phyloP scores from a whole-genome alignment of 2,113 vertebrate species.

The Phoenicopterus ruber region DNA sequence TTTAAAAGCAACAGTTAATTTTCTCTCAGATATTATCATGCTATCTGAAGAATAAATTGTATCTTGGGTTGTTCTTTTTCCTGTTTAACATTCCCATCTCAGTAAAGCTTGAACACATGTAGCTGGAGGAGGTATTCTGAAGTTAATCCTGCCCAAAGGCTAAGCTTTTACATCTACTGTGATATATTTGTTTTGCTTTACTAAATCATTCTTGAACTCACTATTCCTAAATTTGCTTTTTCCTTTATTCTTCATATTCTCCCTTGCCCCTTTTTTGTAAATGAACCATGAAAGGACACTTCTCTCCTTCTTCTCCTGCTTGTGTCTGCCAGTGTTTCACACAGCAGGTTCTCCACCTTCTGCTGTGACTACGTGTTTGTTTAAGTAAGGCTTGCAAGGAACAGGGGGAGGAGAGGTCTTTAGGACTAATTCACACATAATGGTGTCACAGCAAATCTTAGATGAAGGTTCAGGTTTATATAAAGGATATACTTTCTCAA shows the following conservation, averaged over 20 bases:
- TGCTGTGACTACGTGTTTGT: not conserved
- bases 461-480: not conserved
- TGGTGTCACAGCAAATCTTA: not conserved
- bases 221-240: constrained; percentile 65
- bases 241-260: constrained; percentile 46
- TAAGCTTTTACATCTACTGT: constrained; percentile 54
- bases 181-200: constrained; percentile 52
- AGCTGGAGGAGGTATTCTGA: constrained; percentile 47
- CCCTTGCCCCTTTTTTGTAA: not conserved
- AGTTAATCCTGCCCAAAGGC: constrained; percentile 70
- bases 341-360: not conserved
- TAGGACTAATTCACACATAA: not conserved
- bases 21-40: constrained; percentile 24
- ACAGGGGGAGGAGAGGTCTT: not conserved
- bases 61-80: not conserved
- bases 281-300: constrained; percentile 38
- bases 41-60: not conserved
- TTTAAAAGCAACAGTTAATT: constrained; percentile 42
- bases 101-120: constrained; percentile 46
- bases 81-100: not conserved
- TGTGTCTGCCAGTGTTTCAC: not conserved
- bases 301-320: not conserved
- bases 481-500: not conserved
- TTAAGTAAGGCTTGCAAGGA: constrained; percentile 18
- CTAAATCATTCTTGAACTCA: constrained; percentile 46